Evolutionary conservation across 2,888 invertebrate genomes (phyloP).

Genomic region (Neoascia interrupta): DNA sequence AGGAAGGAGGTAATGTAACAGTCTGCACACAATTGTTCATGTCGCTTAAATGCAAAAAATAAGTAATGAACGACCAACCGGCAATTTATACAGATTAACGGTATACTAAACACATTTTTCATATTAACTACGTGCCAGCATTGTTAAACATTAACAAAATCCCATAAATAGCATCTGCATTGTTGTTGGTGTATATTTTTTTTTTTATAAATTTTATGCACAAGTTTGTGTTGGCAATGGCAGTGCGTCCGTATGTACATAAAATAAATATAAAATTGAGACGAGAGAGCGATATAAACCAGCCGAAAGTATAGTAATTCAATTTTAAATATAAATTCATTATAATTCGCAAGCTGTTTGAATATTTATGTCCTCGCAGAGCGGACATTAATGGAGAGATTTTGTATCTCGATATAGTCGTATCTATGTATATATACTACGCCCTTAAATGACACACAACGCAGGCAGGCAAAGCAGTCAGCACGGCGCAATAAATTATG

Average conservation of each 20-base stretch:
- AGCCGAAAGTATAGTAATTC: slow-evolving; percentile 51
- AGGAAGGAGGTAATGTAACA: no score
- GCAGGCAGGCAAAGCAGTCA: not conserved
- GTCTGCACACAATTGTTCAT: not conserved
- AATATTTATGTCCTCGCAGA: slow-evolving; percentile 57
- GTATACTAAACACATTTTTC: slow-evolving; percentile 42
- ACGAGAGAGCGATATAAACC: not conserved
- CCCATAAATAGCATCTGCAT: slow-evolving; percentile 44
- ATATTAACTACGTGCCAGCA: slow-evolving; percentile 57
- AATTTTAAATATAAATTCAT: slow-evolving; percentile 61
- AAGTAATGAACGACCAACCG: not conserved
- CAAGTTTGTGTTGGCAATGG: not conserved
- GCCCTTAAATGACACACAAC: slow-evolving; percentile 42
- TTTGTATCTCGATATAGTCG: slow-evolving; percentile 10
- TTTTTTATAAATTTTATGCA: not conserved
- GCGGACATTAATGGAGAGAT: slow-evolving; percentile 42
- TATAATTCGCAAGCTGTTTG: slow-evolving; percentile 57
- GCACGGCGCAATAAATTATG: slow-evolving; percentile 58
- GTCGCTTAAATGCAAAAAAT: not conserved
- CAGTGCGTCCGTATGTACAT: no score
- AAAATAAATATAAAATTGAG: no score
- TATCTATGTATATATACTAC: no score
- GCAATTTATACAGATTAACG: slow-evolving; percentile 37
- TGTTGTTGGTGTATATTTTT: not conserved
- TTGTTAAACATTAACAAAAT: slow-evolving; percentile 53